Evolutionary conservation across 2,888 invertebrate species (phyloP).

Genomic region (Rhorus exstirpatorius): DNA sequence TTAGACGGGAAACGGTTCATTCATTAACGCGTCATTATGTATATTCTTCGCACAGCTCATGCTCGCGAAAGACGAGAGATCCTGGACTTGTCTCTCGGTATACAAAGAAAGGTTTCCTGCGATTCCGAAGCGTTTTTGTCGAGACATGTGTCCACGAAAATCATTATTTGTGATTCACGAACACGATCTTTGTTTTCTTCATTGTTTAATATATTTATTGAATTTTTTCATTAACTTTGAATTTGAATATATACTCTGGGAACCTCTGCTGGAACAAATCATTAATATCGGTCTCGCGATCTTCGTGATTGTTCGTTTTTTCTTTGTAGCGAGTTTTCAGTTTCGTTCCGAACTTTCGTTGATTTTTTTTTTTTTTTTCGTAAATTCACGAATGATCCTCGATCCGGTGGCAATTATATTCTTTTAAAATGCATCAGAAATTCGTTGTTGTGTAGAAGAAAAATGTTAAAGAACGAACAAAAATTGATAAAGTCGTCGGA

Average conservation of each 20-base stretch:
- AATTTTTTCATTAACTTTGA: background rate
- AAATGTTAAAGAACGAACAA: background rate
- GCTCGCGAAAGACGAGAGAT: slow-evolving; percentile 20
- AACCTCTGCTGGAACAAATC: background rate
- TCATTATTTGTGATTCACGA: background rate
- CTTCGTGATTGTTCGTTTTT: slow-evolving; percentile 1
- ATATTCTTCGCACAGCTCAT: slow-evolving; percentile 25
- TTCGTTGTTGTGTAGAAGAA: background rate
- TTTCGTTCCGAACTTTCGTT: background rate
- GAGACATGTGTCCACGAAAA: background rate
- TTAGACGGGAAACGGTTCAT: slow-evolving; percentile 13
- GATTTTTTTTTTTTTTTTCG: slow-evolving; percentile 1
- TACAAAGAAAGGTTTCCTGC: slow-evolving; percentile 14
- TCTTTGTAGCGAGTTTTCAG: too few relatives aligned
- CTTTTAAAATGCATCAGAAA: background rate
- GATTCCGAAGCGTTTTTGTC: background rate
- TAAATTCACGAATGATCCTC: slow-evolving; percentile 6
- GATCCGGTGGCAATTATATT: background rate
- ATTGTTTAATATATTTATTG: background rate
- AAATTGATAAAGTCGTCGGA: too few relatives aligned
- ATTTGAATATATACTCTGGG: background rate
- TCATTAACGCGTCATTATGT: slow-evolving; percentile 50
- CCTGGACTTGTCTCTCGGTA: slow-evolving; percentile 28
- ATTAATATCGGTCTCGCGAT: slow-evolving; percentile 3
- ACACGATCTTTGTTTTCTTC: slow-evolving; percentile 1